Evolutionary conservation across 2,797 vertebrate genomes (phyloP), one percentile per base, ranked within the genome.

Genomic region (Gymnothorax reevesii): DNA sequence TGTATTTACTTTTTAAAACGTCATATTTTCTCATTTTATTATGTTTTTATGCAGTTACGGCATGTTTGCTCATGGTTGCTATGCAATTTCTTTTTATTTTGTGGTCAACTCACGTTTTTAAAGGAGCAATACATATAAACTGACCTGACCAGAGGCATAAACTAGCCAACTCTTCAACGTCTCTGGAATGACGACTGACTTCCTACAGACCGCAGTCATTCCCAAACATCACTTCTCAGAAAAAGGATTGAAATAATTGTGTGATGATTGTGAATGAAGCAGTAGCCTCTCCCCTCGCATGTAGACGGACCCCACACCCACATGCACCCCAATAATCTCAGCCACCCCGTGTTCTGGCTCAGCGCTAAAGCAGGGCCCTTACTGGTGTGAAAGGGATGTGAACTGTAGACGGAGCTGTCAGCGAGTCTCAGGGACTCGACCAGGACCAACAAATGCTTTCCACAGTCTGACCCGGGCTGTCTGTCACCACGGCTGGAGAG

Each of bases 401-500:
- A 90, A 89, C 87, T 87, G 92, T 82, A 64, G 93, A 87, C 85
- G 82, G 77, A 94, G 90, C 95, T 98, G 97, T 98, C 97, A 97
- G 94, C 97, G 95, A 88, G 94, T 95, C 92, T 71, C 89, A 59
- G 20, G 69, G 91, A 96, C 94, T 94, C 93, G 90, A 94, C 91
- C 91, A 90, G 91, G 90, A 91, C 94, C 94, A 94, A 93, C 94
- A 96, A 95, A 95, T 60, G 91, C 92, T 93, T 94, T 91, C 89
- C 94, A 95, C 90, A 91, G 91, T 94, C 92, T 95, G 96, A 97
- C 96, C 96, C 93, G 0, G 0, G 89, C 91, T 93, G 96, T 97
- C 96, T 95, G 91, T 97, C 96, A 96, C 27, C 33, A 86, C 7
- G 7, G 49, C 27, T 69, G 55, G 13, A 52, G 55, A 55, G 84